Conservation (phyloP, 1,140 invertebrate genomes). For the Cherax destructor region DNA sequence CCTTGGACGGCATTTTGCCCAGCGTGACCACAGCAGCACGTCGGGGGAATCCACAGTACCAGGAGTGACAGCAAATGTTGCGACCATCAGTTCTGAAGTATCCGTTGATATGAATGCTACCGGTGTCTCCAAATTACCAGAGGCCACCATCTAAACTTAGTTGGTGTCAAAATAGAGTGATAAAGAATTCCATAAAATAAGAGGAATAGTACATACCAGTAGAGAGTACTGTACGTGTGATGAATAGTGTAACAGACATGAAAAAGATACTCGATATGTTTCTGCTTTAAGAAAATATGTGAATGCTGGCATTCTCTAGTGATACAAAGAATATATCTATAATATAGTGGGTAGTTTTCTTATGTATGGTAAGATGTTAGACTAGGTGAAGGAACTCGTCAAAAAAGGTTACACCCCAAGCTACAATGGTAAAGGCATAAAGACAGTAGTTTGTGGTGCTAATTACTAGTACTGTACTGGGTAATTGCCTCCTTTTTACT, state of each 20-base stretch:
- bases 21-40: constrained; percentile 19
- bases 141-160: constrained; percentile 49
- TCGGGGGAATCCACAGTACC: background rate
- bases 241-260: background rate
- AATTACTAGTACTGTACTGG: no score
- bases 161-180: background rate
- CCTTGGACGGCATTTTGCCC: constrained; percentile 75
- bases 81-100: constrained; percentile 60
- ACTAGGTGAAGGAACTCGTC: background rate
- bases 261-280: background rate
- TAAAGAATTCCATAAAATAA: constrained; percentile 1
- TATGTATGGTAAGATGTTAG: background rate
- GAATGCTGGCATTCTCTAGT: constrained; percentile 31
- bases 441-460: no score
- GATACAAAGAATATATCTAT: constrained; percentile 22
- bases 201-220: background rate
- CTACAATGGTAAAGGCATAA: no score
- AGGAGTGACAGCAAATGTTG: constrained; percentile 23
- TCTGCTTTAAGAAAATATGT: background rate
- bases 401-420: background rate
- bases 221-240: background rate
- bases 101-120: constrained; percentile 61
- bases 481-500: no score
- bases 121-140: constrained; percentile 50
- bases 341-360: background rate